Base-by-base conservation (phyloP, 2,888 invertebrate genomes). In the Pristionchus japonicus region DNA sequence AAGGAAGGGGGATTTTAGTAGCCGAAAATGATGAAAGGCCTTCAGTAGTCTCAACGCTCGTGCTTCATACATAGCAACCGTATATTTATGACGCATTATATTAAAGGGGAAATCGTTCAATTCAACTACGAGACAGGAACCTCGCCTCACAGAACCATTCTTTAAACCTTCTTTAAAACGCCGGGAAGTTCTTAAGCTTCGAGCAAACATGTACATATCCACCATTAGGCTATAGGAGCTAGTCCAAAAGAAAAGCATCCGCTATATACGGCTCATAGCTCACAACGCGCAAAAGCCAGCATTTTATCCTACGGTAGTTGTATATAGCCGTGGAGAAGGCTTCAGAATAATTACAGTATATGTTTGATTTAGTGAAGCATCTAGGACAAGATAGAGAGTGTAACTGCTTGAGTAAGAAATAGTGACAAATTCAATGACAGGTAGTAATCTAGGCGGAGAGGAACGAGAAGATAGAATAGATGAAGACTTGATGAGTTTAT, bases 81-180 rank as follows among this genome's bases (percentile, higher is more conserved):
- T 52, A 82, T 82, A 49, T 27, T 77, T 47, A 77, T 77, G 77
- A 77, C 20, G n/a, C 77, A 77, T 43, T 77, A n/a, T n/a, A n/a
- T n/a, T n/a, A n/a, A n/a, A n/a, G n/a, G n/a, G n/a, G n/a, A n/a
- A n/a, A n/a, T n/a, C n/a, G n/a, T n/a, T n/a, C 37, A 11, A 43
- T 6, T 43, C 43, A 43, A 43, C 43, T 43, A 9, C 7, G 6
- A 57, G 57, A 57, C 17, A 57, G n/a, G 57, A 7, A 23, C 57
- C 17, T 23, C n/a, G 20, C 57, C 57, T 11, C 17, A 23, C 57
- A 57, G n/a, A 57, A 57, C 6, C 43, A 57, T 57, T 57, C 57
- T 4, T 57, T 4, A 20, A 57, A 57, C n/a, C n/a, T n/a, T n/a
- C n/a, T n/a, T n/a, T n/a, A n/a, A n/a, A n/a, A n/a, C n/a, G n/a